phyloP scores from a whole-genome alignment of 2,888 invertebrate species.

The Microctonus hyperodae region DNA sequence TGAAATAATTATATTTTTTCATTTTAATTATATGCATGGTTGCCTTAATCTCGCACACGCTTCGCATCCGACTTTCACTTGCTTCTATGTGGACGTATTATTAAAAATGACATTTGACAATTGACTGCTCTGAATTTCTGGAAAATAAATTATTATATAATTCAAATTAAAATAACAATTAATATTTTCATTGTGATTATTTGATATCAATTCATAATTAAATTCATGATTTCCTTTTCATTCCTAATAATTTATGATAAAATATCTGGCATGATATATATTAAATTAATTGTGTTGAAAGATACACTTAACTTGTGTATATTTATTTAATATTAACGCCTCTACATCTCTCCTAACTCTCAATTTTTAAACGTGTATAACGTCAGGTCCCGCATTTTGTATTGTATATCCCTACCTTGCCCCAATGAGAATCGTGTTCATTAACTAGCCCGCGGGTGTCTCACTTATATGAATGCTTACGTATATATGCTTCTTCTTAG shows the following conservation, averaged over 20 bases:
- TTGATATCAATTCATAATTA: not conserved
- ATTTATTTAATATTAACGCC: not conserved
- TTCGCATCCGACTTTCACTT: not conserved
- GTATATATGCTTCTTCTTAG: conserved; percentile 33
- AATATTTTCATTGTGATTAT: not conserved
- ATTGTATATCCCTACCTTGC: conserved; percentile 23
- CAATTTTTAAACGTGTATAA: not conserved
- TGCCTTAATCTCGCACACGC: not conserved
- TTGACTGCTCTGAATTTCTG: not conserved
- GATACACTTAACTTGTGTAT: not conserved
- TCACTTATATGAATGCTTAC: conserved; percentile 31
- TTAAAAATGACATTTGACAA: not conserved
- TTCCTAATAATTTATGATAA: too few relatives aligned
- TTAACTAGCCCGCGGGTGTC: conserved; percentile 30
- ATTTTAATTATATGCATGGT: not conserved
- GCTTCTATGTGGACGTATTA: not conserved
- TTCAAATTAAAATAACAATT: not conserved
- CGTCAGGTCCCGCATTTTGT: not conserved
- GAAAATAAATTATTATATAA: not conserved
- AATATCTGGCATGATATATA: too few relatives aligned
- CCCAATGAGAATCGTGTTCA: conserved; percentile 27
- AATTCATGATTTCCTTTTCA: too few relatives aligned
- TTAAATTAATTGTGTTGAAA: not conserved
- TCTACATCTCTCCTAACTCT: not conserved
- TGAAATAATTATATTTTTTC: not conserved